Conservation (phyloP, 2,113 vertebrate genomes). For the Aleadryas rufinucha region DNA sequence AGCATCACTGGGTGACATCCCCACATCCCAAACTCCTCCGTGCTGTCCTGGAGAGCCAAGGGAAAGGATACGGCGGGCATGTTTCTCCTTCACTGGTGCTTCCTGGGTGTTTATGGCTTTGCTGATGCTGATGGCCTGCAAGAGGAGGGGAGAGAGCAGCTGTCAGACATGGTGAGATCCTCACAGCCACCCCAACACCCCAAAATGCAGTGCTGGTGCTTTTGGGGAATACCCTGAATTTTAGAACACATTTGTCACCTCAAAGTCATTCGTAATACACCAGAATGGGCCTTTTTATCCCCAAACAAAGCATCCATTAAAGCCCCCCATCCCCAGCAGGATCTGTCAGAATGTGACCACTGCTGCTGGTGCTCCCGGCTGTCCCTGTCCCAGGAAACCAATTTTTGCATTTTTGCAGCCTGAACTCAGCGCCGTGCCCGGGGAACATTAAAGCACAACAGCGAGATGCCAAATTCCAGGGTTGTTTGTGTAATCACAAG, state of each 20-base stretch:
- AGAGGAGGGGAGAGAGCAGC: neutral
- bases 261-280: neutral
- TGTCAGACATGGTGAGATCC: neutral
- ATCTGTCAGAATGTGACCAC: neutral
- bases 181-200: accelerated
- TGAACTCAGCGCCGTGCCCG: neutral
- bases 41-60: accelerated
- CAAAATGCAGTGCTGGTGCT: accelerated
- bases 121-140: slow-evolving; percentile 93
- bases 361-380: neutral
- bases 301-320: neutral
- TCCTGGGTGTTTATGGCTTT: slow-evolving; percentile 94
- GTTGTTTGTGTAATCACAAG: slow-evolving; percentile 30
- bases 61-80: slow-evolving; percentile 94
- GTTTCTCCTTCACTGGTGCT: slow-evolving; percentile 95
- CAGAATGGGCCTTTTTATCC: neutral
- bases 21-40: neutral
- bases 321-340: neutral
- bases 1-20: neutral
- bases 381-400: neutral
- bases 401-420: slow-evolving; percentile 4
- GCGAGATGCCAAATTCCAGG: neutral
- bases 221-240: neutral
- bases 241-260: neutral
- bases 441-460: neutral